Percentiles rank a stretch among this genome's conserved stretches.
These are phyloP conservation scores for Riparia riparia DNA, from an alignment of 2,113 vertebrate genomes.

Conservation along the genomic window DNA sequence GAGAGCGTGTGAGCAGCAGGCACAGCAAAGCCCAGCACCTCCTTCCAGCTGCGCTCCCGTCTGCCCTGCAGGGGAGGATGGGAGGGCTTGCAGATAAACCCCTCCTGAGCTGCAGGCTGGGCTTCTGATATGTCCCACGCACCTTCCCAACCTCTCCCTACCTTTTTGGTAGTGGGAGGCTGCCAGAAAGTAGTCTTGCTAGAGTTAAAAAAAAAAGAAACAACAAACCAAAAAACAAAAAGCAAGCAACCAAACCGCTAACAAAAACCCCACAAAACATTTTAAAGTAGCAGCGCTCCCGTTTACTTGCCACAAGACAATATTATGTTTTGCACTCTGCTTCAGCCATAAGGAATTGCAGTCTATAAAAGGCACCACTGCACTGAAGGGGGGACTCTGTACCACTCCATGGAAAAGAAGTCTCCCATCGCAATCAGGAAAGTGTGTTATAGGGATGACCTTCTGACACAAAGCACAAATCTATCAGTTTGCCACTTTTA, in stretches of 20 bases:
- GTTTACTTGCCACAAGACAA: background rate
- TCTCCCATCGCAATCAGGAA: conserved; percentile 67
- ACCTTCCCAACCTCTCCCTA: background rate
- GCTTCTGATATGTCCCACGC: background rate
- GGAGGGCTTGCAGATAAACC: background rate
- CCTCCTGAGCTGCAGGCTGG: background rate
- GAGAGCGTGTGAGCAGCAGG: background rate
- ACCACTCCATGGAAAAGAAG: conserved; percentile 49
- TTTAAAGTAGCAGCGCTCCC: background rate
- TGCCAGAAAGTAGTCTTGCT: background rate
- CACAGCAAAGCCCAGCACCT: background rate
- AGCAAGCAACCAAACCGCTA: background rate
- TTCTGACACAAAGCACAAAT: conserved; percentile 67
- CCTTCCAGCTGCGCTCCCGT: background rate
- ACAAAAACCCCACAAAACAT: background rate
- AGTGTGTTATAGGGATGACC: conserved; percentile 59
- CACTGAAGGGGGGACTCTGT: conserved; percentile 18
- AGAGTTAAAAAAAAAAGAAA: background rate
- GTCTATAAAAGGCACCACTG: conserved; percentile 48
- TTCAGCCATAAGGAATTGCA: conserved; percentile 39
- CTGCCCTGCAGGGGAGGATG: background rate
- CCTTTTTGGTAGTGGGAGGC: background rate
- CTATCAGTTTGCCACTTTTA: conserved; percentile 55
- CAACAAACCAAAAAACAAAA: no score
- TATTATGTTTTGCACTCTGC: background rate